These are phyloP conservation scores for Acrobasis consociella DNA, from an alignment of 2,888 invertebrate species.

Conservation along the genomic window DNA sequence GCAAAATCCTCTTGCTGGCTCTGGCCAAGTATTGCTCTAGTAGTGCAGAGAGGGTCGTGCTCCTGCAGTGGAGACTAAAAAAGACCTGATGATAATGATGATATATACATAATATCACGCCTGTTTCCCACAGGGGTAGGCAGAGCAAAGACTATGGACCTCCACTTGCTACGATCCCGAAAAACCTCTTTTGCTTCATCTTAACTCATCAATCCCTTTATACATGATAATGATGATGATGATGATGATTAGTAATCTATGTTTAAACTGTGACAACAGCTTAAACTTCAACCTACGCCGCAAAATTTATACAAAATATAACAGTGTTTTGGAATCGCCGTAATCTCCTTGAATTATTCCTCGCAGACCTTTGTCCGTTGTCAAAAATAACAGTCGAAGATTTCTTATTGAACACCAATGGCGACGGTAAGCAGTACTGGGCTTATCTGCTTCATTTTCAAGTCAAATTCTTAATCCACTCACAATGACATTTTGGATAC, in stretches of 20 bases:
- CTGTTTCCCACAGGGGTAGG: no score
- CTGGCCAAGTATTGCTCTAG: no score
- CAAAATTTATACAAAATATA: neutral
- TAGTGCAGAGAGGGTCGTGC: no score
- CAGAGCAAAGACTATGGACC: no score
- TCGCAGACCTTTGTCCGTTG: slow-evolving; percentile 30
- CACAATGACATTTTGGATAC: slow-evolving; percentile 5
- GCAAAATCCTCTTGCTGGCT: no score
- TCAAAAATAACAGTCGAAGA: slow-evolving; percentile 41
- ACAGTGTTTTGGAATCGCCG: neutral
- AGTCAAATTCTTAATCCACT: slow-evolving; percentile 68
- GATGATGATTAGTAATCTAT: neutral
- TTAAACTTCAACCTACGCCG: neutral
- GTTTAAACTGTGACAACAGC: neutral
- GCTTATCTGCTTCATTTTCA: slow-evolving; percentile 68
- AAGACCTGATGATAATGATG: no score
- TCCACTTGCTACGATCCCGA: no score
- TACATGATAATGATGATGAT: no score
- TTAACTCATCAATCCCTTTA: no score
- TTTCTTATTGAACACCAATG: slow-evolving; percentile 57
- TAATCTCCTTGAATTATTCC: slow-evolving; percentile 26
- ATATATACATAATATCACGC: no score
- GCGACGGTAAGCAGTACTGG: slow-evolving; percentile 50
- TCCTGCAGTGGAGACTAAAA: no score
- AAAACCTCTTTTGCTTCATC: no score